Conservation (phyloP, 2,113 vertebrate genomes). For the Scopus umbretta region DNA sequence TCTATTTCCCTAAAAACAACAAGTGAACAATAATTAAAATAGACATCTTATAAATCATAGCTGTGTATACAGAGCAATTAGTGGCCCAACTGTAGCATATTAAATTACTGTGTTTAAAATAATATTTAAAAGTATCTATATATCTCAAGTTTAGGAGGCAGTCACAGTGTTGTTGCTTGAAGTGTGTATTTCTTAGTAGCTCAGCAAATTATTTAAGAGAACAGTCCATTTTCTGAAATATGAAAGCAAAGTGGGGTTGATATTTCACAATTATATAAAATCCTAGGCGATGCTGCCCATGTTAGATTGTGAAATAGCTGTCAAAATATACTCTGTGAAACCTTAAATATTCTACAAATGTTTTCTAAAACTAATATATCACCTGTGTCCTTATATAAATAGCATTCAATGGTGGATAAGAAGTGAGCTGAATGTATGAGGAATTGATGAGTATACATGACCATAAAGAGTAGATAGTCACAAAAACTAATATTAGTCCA, state of each 20-base stretch:
- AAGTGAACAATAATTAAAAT: not conserved
- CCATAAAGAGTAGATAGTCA: not conserved
- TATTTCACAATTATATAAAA: not conserved
- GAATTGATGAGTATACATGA: not conserved
- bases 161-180: not conserved
- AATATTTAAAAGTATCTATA: not conserved
- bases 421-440: not conserved
- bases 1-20: not conserved
- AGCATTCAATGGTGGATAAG: not conserved
- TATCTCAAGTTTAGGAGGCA: not conserved
- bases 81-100: fast-evolving
- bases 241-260: not conserved
- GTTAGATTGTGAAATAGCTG: not conserved
- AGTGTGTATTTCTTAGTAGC: not conserved
- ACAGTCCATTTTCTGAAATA: not conserved
- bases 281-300: not conserved
- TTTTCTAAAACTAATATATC: not conserved
- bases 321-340: not conserved
- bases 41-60: not conserved
- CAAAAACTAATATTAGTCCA: not conserved
- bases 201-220: not conserved
- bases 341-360: not conserved
- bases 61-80: not conserved
- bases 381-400: not conserved
- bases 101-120: not conserved